Evolutionary conservation across 2,113 vertebrate genomes (phyloP).

Genomic region (Cryptomyrus ogoouensis): DNA sequence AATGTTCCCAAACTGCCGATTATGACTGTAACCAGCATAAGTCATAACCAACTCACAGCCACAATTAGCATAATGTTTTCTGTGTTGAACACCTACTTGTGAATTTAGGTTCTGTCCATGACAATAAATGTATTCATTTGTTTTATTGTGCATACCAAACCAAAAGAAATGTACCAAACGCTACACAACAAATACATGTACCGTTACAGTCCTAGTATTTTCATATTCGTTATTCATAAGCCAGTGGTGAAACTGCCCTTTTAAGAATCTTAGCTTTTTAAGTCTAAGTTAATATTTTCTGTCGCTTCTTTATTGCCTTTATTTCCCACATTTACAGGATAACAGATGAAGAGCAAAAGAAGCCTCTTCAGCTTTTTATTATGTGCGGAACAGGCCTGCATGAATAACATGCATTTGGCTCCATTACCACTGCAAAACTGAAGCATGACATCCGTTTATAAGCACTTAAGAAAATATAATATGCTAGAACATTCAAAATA

Average conservation of each 20-base stretch:
- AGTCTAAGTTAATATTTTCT: not conserved
- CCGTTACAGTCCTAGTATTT: not conserved
- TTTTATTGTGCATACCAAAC: not conserved
- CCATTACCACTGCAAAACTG: not conserved
- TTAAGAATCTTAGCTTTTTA: not conserved
- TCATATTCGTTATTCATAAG: not conserved
- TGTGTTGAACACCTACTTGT: no score
- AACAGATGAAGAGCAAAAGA: not conserved
- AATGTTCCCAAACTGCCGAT: no score
- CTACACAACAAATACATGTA: not conserved
- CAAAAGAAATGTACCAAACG: not conserved
- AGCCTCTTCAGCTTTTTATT: not conserved
- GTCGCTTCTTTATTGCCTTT: not conserved
- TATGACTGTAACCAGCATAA: no score
- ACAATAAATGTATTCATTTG: not conserved
- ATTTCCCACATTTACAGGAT: not conserved
- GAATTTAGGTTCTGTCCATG: no score
- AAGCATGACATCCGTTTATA: not conserved
- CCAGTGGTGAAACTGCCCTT: not conserved
- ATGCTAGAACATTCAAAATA: not conserved
- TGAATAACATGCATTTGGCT: slow-evolving; percentile 4
- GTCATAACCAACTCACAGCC: no score
- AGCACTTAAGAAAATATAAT: not conserved
- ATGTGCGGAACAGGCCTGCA: not conserved
- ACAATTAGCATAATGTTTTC: no score